Conservation (phyloP, 2,888 invertebrate genomes). For the Eupithecia vulgata region DNA sequence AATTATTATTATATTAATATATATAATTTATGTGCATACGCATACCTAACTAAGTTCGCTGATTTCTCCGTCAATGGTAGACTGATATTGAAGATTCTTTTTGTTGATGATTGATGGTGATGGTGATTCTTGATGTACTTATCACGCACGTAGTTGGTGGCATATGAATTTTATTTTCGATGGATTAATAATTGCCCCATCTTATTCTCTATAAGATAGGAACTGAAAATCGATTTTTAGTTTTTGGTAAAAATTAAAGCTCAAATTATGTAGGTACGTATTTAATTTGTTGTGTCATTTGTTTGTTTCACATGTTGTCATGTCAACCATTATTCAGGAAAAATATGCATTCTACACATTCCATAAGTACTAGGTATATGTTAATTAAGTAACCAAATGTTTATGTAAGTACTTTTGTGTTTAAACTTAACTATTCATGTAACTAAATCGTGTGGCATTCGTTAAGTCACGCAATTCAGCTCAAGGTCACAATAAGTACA, state of each 20-base stretch:
- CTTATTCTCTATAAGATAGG: too few relatives aligned
- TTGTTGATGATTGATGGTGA: too few relatives aligned
- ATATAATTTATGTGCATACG: too few relatives aligned
- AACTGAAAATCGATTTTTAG: neutral
- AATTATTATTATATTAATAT: too few relatives aligned
- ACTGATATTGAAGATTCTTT: neutral
- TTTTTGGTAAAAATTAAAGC: neutral
- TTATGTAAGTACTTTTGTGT: neutral
- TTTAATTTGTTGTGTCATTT: too few relatives aligned
- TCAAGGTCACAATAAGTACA: neutral
- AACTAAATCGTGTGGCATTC: slow-evolving; percentile 15
- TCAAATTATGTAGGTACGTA: too few relatives aligned
- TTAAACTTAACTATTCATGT: neutral
- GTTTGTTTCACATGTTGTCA: too few relatives aligned
- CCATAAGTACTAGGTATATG: neutral
- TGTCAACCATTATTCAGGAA: too few relatives aligned
- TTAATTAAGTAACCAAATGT: neutral
- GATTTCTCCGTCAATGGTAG: neutral
- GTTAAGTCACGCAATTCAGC: slow-evolving; percentile 5
- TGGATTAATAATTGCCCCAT: neutral
- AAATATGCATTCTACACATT: neutral
- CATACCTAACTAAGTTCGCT: neutral
- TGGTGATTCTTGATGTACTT: too few relatives aligned
- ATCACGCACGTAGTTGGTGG: neutral
- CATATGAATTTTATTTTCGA: neutral